Evolutionary conservation across 2,888 invertebrate genomes (phyloP).

Genomic region (Dynastes grantii): DNA sequence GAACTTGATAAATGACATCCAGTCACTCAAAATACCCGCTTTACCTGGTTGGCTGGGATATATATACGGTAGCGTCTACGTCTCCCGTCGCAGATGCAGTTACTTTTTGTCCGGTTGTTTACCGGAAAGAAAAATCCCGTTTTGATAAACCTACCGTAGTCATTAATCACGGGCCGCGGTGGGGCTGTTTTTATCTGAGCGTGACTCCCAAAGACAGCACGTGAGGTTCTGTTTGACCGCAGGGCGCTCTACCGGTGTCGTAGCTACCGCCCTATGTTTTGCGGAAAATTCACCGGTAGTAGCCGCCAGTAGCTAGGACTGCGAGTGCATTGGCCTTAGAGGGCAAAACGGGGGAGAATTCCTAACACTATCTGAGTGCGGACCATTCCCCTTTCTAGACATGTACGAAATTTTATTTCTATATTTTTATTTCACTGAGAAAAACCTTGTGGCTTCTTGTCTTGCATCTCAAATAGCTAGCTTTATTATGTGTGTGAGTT

Average conservation of each 20-base stretch:
- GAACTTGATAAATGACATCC: constrained; percentile 42
- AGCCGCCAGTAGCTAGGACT: constrained; percentile 11
- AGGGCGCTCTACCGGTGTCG: constrained; percentile 56
- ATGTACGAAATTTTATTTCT: constrained; percentile 15
- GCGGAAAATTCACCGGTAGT: constrained; percentile 21
- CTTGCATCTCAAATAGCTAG: too few species aligned
- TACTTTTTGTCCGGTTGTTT: constrained; percentile 59
- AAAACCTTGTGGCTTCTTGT: too few species aligned
- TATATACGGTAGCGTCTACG: neutral
- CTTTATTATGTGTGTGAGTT: too few species aligned
- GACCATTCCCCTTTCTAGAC: neutral
- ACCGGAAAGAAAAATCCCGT: constrained; percentile 66
- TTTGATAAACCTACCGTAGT: constrained; percentile 66
- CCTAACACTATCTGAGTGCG: constrained; percentile 14
- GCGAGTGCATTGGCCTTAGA: neutral
- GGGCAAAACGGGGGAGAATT: neutral
- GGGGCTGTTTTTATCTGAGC: constrained; percentile 65
- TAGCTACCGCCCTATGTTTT: constrained; percentile 21
- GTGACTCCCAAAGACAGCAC: constrained; percentile 69
- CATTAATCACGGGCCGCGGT: constrained; percentile 66
- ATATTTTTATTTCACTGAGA: neutral
- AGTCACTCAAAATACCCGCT: constrained; percentile 30
- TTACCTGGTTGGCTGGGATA: constrained; percentile 33
- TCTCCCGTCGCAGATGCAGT: constrained; percentile 59
- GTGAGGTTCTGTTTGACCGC: constrained; percentile 64